A percentile compares a stretch with the other conserved stretches of the same genome.
Conservation (phyloP, 2,113 vertebrate genomes). For the Peromyscus leucopus region DNA sequence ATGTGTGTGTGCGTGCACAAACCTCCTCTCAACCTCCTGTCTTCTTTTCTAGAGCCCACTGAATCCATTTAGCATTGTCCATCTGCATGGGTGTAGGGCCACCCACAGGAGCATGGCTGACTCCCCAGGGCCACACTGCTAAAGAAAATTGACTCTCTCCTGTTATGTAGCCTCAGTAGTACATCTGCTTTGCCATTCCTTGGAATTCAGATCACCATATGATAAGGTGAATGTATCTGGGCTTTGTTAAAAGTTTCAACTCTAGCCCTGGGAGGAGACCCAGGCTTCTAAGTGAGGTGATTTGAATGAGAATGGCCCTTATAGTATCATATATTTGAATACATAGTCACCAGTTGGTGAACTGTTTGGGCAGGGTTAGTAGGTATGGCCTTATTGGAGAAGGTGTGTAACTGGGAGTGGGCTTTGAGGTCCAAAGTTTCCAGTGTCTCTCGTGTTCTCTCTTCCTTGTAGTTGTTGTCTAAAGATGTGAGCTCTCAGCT, state of each 20-base stretch:
- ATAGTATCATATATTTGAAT: neutral
- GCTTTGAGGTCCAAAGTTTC: neutral
- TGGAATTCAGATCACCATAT: neutral
- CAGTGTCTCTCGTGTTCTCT: neutral
- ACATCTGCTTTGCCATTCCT: neutral
- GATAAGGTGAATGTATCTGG: neutral
- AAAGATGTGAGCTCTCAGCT: neutral
- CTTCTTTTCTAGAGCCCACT: neutral
- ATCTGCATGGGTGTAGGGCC: neutral
- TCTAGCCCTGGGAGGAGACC: too few relatives aligned
- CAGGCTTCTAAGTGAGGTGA: neutral
- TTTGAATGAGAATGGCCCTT: neutral
- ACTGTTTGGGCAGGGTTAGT: neutral
- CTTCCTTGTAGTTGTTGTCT: neutral
- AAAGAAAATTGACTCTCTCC: neutral
- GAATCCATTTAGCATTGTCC: neutral
- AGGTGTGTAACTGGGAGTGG: neutral
- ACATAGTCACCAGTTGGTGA: neutral
- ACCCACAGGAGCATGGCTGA: neutral
- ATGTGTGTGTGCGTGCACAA: neutral
- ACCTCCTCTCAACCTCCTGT: neutral
- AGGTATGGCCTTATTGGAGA: neutral
- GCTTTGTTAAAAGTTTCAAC: neutral
- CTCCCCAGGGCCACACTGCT: neutral
- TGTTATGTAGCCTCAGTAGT: neutral